Evolutionary conservation across 2,113 vertebrate genomes (phyloP), one percentile per base, ranked within the genome.

Genomic region (Phyllopteryx taeniolatus): DNA sequence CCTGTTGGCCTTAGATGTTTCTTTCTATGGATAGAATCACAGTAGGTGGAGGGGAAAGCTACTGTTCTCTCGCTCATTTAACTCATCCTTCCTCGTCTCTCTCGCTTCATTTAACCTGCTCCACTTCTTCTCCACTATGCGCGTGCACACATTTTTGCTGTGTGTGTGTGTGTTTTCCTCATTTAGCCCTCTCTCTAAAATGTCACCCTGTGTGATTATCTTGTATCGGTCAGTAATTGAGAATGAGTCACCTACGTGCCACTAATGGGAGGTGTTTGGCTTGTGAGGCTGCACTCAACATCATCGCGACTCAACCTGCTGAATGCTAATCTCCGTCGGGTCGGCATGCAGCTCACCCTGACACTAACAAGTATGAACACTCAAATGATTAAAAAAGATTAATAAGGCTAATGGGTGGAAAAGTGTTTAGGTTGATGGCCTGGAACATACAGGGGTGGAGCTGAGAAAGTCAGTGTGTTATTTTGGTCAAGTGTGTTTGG

Each of bases 61-160:
- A 60, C 68, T 88, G 82, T 89, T 88, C 90, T 89, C 79, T 88
- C 83, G 83, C 87, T 89, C 86, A 89, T 90, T 91, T 87, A 89
- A 90, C 84, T 86, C 72, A 10, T 83, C 83, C 76, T 78, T 85
- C 71, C 87, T 83, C 69, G 84, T 82, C 86, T 85, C 80, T 70
- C 61, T 86, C 77, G 83, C 86, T 89, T 89, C 86, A 88, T 86
- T 89, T 82, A 90, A 84, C 83, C 70, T 83, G 83, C 85, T 82
- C 83, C 66, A 88, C 71, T 85, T 87, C 71, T 68, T 74, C 31
- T 35, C 27, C 15, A 22, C 67, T 64, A 72, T 71, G 76, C 63
- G 70, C 51, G 33, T 66, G 15, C 12, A 43, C 47, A 10, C 75
- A 39, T 73, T 20, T 43, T 62, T 53, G 15, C 31, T 42, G 57